These are phyloP conservation scores for Stratiomys singularior DNA, from an alignment of 2,888 invertebrate genomes.

Conservation along the genomic window DNA sequence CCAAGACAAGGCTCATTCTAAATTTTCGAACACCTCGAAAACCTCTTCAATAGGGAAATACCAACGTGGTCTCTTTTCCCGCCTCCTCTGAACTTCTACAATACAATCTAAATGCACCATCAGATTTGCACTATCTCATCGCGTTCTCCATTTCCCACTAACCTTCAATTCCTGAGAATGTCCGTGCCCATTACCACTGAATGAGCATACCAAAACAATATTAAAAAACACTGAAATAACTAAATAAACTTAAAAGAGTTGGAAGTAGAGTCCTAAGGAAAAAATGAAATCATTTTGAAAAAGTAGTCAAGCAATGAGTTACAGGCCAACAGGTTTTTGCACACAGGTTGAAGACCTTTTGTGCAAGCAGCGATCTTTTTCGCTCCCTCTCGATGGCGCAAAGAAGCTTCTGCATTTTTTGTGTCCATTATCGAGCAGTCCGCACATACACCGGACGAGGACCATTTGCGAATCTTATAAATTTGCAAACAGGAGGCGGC, in stretches of 20 bases:
- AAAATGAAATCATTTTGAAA: constrained; percentile 29
- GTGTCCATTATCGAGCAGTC: not conserved
- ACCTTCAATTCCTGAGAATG: constrained; percentile 15
- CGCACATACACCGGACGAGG: not conserved
- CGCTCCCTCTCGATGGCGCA: not conserved
- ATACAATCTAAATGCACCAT: constrained; percentile 3
- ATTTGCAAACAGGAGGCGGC: constrained; percentile 27
- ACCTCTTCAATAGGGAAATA: not conserved
- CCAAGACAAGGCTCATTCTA: too few relatives aligned
- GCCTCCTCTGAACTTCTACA: not conserved
- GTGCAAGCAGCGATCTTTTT: not conserved
- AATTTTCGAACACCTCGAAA: too few relatives aligned
- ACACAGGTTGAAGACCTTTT: constrained; percentile 40
- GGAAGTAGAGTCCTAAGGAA: not conserved
- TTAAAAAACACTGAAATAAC: not conserved
- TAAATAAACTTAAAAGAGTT: not conserved
- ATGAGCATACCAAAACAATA: not conserved
- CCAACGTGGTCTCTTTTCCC: not conserved
- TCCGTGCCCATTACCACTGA: not conserved
- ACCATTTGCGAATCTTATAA: constrained; percentile 26
- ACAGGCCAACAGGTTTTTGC: constrained; percentile 35
- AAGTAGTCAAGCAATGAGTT: constrained; percentile 36
- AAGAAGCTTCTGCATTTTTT: constrained; percentile 18
- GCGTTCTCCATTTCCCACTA: constrained; percentile 12
- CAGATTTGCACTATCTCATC: not conserved